These are phyloP conservation scores for Gambusia yucatana DNA, from an alignment of 2,797 vertebrate genomes.

Conservation along the genomic window DNA sequence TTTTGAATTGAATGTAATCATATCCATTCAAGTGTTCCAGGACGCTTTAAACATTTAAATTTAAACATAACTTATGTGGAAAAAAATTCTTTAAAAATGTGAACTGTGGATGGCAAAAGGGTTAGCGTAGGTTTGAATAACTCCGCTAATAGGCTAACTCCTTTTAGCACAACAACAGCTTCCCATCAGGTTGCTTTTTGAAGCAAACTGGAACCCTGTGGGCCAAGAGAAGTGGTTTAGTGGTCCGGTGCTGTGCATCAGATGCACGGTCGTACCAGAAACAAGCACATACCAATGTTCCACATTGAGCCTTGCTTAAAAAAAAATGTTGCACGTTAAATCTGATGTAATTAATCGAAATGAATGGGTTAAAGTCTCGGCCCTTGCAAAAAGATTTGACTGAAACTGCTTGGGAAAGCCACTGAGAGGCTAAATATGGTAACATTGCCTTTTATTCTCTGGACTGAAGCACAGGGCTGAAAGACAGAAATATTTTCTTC, in stretches of 20 bases:
- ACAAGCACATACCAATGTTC: no score
- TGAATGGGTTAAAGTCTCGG: background rate
- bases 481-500: background rate
- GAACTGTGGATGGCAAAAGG: no score
- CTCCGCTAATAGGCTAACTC: background rate
- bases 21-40: no score
- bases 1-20: no score
- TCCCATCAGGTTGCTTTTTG: no score
- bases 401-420: background rate
- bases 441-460: background rate
- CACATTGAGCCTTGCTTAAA: fast-evolving
- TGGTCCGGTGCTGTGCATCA: no score
- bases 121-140: background rate
- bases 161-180: background rate
- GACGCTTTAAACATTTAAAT: no score
- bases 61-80: no score
- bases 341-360: fast-evolving
- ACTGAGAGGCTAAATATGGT: background rate
- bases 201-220: no score
- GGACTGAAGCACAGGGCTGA: background rate
- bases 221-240: no score
- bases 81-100: no score
- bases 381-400: background rate
- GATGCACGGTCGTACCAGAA: no score
- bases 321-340: background rate